phyloP scores from a whole-genome alignment of 2,888 invertebrate genomes.

The Diachrysia chrysitis region DNA sequence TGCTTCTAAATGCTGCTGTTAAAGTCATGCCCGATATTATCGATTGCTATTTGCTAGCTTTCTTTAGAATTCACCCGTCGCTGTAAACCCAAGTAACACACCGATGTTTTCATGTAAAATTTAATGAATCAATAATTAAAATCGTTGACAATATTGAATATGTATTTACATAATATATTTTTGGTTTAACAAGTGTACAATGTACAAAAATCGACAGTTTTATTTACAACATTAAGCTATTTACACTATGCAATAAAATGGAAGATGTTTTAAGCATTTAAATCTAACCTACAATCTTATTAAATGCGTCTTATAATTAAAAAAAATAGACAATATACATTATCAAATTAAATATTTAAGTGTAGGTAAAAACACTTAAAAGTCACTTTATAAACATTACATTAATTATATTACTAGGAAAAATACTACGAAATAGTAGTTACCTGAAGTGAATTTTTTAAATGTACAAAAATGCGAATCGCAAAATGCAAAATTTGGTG shows the following conservation, averaged over 20 bases:
- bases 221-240: constrained; percentile 64
- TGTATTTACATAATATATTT: constrained; percentile 64
- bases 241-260: constrained; percentile 59
- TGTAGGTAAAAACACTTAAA: constrained; percentile 29
- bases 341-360: constrained; percentile 29
- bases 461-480: not conserved
- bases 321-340: constrained; percentile 41
- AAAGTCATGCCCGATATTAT: constrained; percentile 10
- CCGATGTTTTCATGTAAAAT: constrained; percentile 62
- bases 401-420: constrained; percentile 11
- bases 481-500: not conserved
- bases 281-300: constrained; percentile 50
- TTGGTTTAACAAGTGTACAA: constrained; percentile 68
- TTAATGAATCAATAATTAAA: constrained; percentile 67
- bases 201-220: constrained; percentile 64
- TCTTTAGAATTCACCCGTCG: constrained; percentile 7
- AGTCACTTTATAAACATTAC: constrained; percentile 23
- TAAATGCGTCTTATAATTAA: constrained; percentile 52
- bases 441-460: constrained; percentile 11
- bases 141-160: constrained; percentile 60
- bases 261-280: constrained; percentile 54
- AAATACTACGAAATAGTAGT: constrained; percentile 5
- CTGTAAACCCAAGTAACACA: constrained; percentile 14
- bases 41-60: constrained; percentile 18
- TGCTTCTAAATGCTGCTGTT: constrained; percentile 8